phyloP scores from a whole-genome alignment of 2,888 invertebrate species.

The Stenchaetothrips biformis region DNA sequence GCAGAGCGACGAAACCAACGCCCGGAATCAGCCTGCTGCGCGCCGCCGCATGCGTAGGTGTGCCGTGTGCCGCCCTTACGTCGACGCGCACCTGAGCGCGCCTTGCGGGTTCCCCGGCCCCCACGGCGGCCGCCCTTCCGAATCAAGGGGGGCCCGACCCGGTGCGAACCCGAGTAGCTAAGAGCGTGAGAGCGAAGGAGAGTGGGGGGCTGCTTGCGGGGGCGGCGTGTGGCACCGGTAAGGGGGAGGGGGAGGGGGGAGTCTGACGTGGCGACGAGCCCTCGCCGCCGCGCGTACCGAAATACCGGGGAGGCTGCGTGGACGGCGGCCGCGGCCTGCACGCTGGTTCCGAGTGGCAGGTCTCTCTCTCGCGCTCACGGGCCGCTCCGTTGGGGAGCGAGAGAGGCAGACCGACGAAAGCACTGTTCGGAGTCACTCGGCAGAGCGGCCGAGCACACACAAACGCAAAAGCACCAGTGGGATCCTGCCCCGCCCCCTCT shows the following conservation, averaged over 20 bases:
- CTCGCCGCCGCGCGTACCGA: not conserved
- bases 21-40: no score
- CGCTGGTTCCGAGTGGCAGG: no score
- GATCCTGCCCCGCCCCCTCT: not conserved
- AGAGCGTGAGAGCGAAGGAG: not conserved
- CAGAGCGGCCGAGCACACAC: no score
- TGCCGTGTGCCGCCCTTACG: no score
- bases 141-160: not conserved
- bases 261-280: conserved; percentile 12
- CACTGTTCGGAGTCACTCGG: no score
- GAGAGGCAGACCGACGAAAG: not conserved
- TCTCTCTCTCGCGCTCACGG: no score
- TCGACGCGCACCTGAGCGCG: not conserved
- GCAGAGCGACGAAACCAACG: not conserved
- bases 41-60: no score
- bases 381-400: not conserved
- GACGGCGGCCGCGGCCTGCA: not conserved
- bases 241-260: not conserved
- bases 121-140: not conserved
- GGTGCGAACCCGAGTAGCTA: conserved; percentile 10
- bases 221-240: not conserved
- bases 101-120: not conserved
- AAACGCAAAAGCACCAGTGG: no score
- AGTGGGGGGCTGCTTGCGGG: not conserved
- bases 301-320: conserved; percentile 17